Evolutionary conservation across 2,797 vertebrate species (phyloP).

Genomic region (Phaenicophaeus curvirostris): DNA sequence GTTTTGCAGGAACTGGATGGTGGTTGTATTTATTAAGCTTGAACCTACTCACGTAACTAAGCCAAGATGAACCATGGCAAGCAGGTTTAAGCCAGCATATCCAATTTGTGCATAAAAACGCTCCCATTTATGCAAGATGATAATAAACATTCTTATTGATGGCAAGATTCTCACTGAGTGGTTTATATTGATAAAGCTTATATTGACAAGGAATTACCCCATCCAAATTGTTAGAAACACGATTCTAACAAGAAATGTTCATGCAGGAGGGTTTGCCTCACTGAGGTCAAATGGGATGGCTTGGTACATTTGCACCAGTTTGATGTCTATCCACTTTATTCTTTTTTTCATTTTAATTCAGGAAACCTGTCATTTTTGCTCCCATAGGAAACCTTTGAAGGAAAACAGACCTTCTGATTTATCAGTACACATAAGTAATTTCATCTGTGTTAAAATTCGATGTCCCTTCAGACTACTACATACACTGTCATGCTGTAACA

Average conservation of each 20-base stretch:
- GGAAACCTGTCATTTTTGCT: neutral
- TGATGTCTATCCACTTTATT: neutral
- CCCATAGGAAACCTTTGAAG: neutral
- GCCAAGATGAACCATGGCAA: neutral
- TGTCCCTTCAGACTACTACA: neutral
- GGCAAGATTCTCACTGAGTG: neutral
- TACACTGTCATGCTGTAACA: neutral
- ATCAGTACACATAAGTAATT: neutral
- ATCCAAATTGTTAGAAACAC: neutral
- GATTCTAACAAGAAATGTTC: neutral
- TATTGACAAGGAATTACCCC: neutral
- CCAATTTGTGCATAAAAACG: neutral
- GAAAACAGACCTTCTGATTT: neutral
- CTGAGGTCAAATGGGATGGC: neutral
- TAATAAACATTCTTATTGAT: neutral
- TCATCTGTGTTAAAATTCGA: neutral
- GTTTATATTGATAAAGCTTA: neutral
- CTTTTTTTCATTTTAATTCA: neutral
- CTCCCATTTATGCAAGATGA: neutral
- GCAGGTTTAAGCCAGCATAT: neutral
- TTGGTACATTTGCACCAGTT: neutral
- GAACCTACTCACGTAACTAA: neutral
- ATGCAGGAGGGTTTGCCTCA: neutral
- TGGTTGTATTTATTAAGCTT: neutral
- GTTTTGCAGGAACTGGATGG: neutral